Evolutionary conservation across 23 tunicate genomes (phyloP).

Genomic region (Diplosoma virens): DNA sequence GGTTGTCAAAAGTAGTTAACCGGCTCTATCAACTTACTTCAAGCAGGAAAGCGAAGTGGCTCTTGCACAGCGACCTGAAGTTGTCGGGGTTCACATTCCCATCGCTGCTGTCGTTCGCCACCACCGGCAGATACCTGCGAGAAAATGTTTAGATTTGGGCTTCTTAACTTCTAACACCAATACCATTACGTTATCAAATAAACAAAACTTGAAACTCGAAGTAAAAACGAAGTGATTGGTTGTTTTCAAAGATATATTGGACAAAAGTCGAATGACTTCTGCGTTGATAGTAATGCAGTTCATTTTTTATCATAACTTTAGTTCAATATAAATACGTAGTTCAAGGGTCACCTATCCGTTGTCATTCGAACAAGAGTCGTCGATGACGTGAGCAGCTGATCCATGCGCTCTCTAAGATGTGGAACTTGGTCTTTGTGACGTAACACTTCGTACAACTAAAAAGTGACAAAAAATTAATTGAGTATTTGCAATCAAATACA

Average conservation of each 20-base stretch:
- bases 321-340: no score
- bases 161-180: no score
- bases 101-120: background rate
- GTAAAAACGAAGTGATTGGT: no score
- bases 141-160: no score
- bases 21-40: slow-evolving; percentile 3
- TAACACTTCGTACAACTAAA: slow-evolving; percentile 52
- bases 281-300: no score
- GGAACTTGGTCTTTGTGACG: slow-evolving; percentile 42
- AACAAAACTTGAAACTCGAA: no score
- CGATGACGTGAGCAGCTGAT: slow-evolving; percentile 50
- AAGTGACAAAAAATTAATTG: background rate
- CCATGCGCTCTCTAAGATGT: slow-evolving; percentile 41
- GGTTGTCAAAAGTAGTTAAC: no score
- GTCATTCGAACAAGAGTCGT: slow-evolving; percentile 64
- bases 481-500: background rate
- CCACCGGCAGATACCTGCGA: slow-evolving; percentile 19
- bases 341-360: slow-evolving; percentile 39
- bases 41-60: slow-evolving; percentile 24
- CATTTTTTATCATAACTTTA: no score
- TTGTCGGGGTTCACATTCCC: background rate
- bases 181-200: no score
- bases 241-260: no score
- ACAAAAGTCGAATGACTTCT: no score
- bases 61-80: slow-evolving; percentile 39